Conservation (phyloP, 2,888 invertebrate species). For the Macrosoma leucophasiata region DNA sequence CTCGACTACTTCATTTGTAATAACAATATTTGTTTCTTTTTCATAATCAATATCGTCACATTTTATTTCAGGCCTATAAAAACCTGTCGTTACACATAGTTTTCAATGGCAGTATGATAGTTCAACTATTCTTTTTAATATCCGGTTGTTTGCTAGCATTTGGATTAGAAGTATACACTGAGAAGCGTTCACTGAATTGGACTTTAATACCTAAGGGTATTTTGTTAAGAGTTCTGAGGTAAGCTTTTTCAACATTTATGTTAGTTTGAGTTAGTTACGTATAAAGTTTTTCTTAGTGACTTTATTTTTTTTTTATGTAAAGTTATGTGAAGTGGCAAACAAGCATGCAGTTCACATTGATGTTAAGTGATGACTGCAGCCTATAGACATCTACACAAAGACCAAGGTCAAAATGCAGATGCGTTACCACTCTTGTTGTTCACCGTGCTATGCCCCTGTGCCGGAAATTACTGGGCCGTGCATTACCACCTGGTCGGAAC, state of each 20-base stretch:
- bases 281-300: background rate
- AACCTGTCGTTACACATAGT: slow-evolving; percentile 29
- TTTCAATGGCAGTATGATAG: slow-evolving; percentile 32
- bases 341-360: background rate
- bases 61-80: slow-evolving; percentile 28
- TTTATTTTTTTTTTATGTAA: background rate
- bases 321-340: too few relatives aligned
- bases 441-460: too few relatives aligned
- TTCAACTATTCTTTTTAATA: slow-evolving; percentile 37
- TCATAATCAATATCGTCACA: slow-evolving; percentile 21
- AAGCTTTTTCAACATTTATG: slow-evolving; percentile 3
- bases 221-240: slow-evolving; percentile 33
- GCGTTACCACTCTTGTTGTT: background rate
- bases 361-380: background rate
- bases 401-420: background rate
- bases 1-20: background rate
- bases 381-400: background rate
- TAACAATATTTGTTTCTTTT: slow-evolving; percentile 17
- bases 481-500: too few relatives aligned
- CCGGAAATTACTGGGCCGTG: too few relatives aligned
- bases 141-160: slow-evolving; percentile 36
- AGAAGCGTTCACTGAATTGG: slow-evolving; percentile 30
- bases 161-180: slow-evolving; percentile 28
- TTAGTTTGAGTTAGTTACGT: background rate
- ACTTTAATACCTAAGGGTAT: slow-evolving; percentile 27